Evolutionary conservation across 2,888 invertebrate species (phyloP), one percentile per base, ranked within the genome.

Genomic region (Conomelus anceps): DNA sequence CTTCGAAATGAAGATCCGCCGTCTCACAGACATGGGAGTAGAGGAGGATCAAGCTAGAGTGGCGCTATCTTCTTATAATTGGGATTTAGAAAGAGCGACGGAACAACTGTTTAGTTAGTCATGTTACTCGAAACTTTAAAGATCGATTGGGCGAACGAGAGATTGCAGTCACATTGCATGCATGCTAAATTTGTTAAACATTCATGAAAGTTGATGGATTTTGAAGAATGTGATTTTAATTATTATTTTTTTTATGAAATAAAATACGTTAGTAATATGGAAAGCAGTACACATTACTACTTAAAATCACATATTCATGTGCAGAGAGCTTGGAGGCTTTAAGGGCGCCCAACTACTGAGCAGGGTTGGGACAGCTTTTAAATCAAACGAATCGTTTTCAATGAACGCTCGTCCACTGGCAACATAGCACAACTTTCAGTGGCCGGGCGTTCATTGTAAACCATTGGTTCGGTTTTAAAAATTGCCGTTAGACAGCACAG

Each of bases 1-100:
- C 91, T 97, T 97, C 94, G 96, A 98, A 93, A 95, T 96, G 91
- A 98, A 98, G 95, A 97, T 99, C 92, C 96, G 96, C 93, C 96
- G 97, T 92, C 95, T 99, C 91, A 95, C 96, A 92, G 98, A 98
- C 92, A 99, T 99, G 98, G 99, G 99, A 88, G 96, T 99, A 89
- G 97, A 97, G 92, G 98, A 97, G 93, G 96, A 98, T 92, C 96
- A 96, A 93, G 98, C 98, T 26, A 94, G 98, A 91, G 97, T 97
- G 86, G 98, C 98, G 29, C 95, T 99, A 89, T 98, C 98, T 89
- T 96, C 98, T 86, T 97, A 96, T 93, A 97, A 98, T 93, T 99
- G 99, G 99, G 97, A 98, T 93, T 94, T 98, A 92, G 97, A 98
- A 94, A 95, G 96, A 93, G 98, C 99, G 91, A 98, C 98, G 88